Percentiles rank a stretch among this genome's conserved stretches.
Conservation (phyloP, 2,113 vertebrate species). For the Indri indri region DNA sequence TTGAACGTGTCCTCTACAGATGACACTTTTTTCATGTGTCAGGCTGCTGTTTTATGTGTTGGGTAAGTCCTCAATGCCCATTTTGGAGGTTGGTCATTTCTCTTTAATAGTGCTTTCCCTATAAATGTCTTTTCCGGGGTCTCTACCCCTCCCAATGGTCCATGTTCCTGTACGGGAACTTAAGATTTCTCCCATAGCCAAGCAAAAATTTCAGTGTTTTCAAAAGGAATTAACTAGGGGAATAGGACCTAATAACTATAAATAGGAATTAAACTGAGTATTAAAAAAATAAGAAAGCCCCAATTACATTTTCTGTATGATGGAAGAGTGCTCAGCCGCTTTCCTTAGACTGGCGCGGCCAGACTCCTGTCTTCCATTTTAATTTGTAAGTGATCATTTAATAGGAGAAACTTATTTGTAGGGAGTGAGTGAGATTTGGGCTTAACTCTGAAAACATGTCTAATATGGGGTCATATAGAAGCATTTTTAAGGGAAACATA, state of each 20-base stretch:
- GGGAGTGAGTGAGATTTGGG: not conserved
- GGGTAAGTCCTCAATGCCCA: not conserved
- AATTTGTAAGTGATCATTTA: not conserved
- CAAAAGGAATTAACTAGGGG: not conserved
- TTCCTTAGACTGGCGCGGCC: not conserved
- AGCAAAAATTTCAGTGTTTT: not conserved
- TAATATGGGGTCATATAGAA: not conserved
- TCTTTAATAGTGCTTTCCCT: not conserved
- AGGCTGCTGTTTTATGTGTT: not conserved
- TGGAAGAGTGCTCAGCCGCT: not conserved
- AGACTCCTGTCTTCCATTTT: not conserved
- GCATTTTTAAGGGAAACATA: slow-evolving; percentile 3
- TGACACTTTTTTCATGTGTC: not conserved
- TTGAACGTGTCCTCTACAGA: not conserved
- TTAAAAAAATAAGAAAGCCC: not conserved
- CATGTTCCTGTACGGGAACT: not conserved
- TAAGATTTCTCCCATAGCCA: not conserved
- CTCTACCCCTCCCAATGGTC: not conserved
- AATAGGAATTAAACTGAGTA: not conserved
- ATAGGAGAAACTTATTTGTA: not conserved
- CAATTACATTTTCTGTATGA: not conserved
- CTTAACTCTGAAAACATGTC: not conserved
- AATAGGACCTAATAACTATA: not conserved
- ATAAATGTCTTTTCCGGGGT: not conserved
- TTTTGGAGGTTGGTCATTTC: slow-evolving; percentile 3